Percentiles rank a stretch among this genome's conserved stretches.
Conservation (phyloP, 2,888 invertebrate genomes). For the Drosophila borealis region DNA sequence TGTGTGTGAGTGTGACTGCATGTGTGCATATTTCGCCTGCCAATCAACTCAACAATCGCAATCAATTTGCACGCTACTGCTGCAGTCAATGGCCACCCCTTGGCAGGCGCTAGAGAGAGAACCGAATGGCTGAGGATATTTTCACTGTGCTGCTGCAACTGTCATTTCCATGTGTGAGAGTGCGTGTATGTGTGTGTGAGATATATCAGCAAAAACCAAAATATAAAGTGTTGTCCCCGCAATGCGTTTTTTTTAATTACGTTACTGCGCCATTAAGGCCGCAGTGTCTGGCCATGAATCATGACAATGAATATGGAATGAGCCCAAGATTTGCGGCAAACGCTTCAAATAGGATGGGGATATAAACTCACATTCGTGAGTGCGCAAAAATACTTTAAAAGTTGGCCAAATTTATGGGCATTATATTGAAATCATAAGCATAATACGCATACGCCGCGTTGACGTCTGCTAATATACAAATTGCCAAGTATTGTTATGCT, state of each 20-base stretch:
- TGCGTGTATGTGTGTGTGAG: conserved; percentile 14
- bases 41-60: conserved; percentile 82
- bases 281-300: conserved; percentile 66
- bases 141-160: conserved; percentile 62
- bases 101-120: neutral
- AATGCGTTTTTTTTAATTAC: conserved; percentile 79
- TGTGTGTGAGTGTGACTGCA: conserved; percentile 4
- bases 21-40: conserved; percentile 71
- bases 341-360: conserved; percentile 20
- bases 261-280: conserved; percentile 77
- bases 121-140: conserved; percentile 46
- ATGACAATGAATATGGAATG: conserved; percentile 65
- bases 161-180: conserved; percentile 59
- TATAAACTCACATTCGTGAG: neutral
- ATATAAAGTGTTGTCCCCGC: conserved; percentile 57
- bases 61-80: conserved; percentile 73
- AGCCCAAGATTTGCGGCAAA: conserved; percentile 50
- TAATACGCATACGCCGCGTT: conserved; percentile 32
- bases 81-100: conserved; percentile 41
- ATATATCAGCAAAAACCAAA: conserved; percentile 61
- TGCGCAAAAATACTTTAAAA: conserved; percentile 18
- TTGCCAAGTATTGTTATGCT: conserved; percentile 74
- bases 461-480: conserved; percentile 49
- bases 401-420: conserved; percentile 42
- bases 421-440: conserved; percentile 64